A percentile compares a stretch with the other conserved stretches of the same genome.
Conservation (phyloP, 2,888 invertebrate genomes). For the Dasypolia templi region DNA sequence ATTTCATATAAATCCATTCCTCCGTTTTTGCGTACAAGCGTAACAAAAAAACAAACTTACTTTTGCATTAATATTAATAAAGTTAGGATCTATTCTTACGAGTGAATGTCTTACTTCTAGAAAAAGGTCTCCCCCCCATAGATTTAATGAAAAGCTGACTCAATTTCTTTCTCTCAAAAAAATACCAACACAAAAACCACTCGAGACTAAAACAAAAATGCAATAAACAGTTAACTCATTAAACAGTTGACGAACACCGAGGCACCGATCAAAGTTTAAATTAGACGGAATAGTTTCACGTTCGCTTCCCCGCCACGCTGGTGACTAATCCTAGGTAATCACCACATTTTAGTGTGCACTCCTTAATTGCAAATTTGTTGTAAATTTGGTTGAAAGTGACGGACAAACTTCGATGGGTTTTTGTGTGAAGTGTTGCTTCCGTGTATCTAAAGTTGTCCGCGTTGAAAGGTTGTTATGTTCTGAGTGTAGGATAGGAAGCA, state of each 20-base stretch:
- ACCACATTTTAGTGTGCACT: conserved; percentile 47
- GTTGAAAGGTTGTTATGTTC: background rate
- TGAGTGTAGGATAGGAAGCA: background rate
- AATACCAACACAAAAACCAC: conserved; percentile 5
- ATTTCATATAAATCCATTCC: too few species aligned
- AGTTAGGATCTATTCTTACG: too few species aligned
- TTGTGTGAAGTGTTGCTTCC: conserved; percentile 16
- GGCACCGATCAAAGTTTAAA: conserved; percentile 65
- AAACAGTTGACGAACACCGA: conserved; percentile 54
- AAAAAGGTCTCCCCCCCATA: too few species aligned
- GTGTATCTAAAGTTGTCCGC: background rate
- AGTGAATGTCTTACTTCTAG: too few species aligned
- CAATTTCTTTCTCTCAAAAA: too few species aligned
- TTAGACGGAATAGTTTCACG: conserved; percentile 66
- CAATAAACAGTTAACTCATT: conserved; percentile 57
- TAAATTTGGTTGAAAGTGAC: conserved; percentile 45
- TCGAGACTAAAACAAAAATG: conserved; percentile 45
- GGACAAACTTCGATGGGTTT: conserved; percentile 44
- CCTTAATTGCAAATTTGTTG: conserved; percentile 65
- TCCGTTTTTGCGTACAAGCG: too few species aligned
- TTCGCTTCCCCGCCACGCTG: conserved; percentile 20
- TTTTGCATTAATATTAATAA: too few species aligned
- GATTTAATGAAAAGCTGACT: too few species aligned
- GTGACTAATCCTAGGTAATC: conserved; percentile 64
- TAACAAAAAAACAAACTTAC: too few species aligned